Evolutionary conservation across 2,113 vertebrate species (phyloP).

Genomic region (Lepus americanus): DNA sequence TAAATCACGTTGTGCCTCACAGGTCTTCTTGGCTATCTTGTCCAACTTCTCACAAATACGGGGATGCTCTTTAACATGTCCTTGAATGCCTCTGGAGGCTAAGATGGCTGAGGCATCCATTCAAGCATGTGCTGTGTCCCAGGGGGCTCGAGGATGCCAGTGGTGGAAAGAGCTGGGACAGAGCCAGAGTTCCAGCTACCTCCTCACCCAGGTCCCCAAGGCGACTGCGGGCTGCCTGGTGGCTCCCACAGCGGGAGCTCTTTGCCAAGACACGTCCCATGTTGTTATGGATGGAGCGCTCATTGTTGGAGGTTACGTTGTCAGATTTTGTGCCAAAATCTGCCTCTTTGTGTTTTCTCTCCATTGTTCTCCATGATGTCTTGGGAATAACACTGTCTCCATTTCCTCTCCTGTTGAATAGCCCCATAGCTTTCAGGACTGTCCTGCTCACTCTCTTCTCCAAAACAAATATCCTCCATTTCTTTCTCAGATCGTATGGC

Average conservation of each 20-base stretch:
- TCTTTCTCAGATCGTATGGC: constrained; percentile 38
- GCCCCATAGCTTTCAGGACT: background rate
- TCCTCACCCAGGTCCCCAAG: constrained; percentile 44
- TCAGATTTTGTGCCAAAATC: constrained; percentile 22
- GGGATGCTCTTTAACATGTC: constrained; percentile 23
- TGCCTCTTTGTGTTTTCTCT: constrained; percentile 49
- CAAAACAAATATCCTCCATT: constrained; percentile 34
- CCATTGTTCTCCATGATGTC: constrained; percentile 30
- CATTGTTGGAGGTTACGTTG: background rate
- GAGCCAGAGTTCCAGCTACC: background rate
- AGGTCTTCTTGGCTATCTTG: background rate
- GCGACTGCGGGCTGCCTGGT: background rate
- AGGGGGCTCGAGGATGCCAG: background rate
- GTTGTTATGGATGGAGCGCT: constrained; percentile 9
- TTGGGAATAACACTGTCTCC: constrained; percentile 56
- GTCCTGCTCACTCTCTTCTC: background rate
- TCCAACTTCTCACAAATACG: constrained; percentile 12
- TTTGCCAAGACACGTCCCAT: constrained; percentile 48
- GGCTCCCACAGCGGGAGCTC: background rate
- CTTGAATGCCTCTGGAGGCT: background rate
- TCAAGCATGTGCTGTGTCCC: background rate
- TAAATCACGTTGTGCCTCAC: background rate
- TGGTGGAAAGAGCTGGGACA: background rate
- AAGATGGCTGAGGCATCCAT: background rate
- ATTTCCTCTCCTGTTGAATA: constrained; percentile 52